Evolutionary conservation across 2,113 vertebrate species (phyloP), one percentile per base, ranked within the genome.

Genomic region (Elachura formosa): DNA sequence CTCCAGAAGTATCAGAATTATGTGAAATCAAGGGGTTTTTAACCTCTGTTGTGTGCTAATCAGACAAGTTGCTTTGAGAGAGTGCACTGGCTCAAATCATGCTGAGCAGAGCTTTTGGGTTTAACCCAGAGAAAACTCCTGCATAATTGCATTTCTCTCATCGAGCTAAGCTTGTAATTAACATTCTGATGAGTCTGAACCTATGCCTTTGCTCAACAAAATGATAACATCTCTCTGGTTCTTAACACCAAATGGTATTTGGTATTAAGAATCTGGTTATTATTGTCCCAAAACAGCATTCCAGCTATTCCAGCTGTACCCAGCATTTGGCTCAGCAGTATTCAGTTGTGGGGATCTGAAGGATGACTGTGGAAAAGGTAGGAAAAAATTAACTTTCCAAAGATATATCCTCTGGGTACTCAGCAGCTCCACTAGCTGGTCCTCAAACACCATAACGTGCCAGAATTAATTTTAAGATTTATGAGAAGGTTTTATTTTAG

Each of bases 81-180:
- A 41, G 14, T 0, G 11, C 31, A 25, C 16, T 45, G 51, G 36
- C 22, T 46, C 23, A 11, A 0, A 3, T 14, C 49, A 6, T 16
- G 55, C 25, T 58, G 10, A 29, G 31, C 25, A 61, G n/a, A 75
- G 33, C 3, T 41, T 15, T 15, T 40, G 28, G 45, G 15, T 74
- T 84, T 48, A 73, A 75, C 28, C 4, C 5, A 4, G n/a, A n/a
- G n/a, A 52, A 67, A 52, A 52, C 17, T 78, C 22, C 17, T 61
- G 33, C 33, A 72, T 15, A 40, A 34, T 4, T 5, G 15, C 4
- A 3, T 21, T 14, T 19, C 6, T 11, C 52, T 68, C 64, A 45
- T 34, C 41, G 34, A 84, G 31, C 0, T 2, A 79, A 6, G 4
- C 24, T n/a, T 12, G 2, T 13, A 12, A 81, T 33, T 28, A 72